Evolutionary conservation across 2,888 invertebrate genomes (phyloP).

Genomic region (Hemicrepidius hirtus): DNA sequence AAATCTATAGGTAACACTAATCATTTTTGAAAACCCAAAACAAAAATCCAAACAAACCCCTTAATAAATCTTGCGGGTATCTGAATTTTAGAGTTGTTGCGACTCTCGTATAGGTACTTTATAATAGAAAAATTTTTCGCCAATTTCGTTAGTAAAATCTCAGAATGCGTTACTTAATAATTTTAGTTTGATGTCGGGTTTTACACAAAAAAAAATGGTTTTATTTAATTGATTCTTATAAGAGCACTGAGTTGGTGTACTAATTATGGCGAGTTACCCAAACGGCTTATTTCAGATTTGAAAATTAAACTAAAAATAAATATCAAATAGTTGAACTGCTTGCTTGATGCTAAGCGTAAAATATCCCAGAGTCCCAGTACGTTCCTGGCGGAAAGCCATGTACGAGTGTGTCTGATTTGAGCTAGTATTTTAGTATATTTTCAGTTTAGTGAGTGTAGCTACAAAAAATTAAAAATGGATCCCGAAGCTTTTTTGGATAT

Average conservation of each 20-base stretch:
- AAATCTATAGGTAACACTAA: too few relatives aligned
- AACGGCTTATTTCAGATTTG: not conserved
- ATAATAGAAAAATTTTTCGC: too few relatives aligned
- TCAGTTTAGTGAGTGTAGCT: constrained; percentile 41
- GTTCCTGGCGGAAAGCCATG: constrained; percentile 52
- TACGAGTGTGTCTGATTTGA: constrained; percentile 45
- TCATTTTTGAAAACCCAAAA: too few relatives aligned
- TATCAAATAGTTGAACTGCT: constrained; percentile 43
- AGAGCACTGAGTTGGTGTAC: not conserved
- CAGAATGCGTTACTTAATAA: too few relatives aligned
- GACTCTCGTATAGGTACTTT: too few relatives aligned
- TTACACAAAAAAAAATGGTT: too few relatives aligned
- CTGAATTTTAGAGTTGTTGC: too few relatives aligned
- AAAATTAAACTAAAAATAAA: constrained; percentile 52
- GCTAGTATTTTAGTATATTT: constrained; percentile 53
- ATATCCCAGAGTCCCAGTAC: constrained; percentile 48
- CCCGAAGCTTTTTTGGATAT: constrained; percentile 97
- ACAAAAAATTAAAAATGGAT: constrained; percentile 80
- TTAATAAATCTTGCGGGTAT: too few relatives aligned
- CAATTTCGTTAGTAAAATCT: too few relatives aligned
- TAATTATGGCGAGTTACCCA: not conserved
- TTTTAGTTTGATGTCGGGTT: too few relatives aligned
- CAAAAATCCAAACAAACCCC: too few relatives aligned
- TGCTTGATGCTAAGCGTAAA: constrained; percentile 44
- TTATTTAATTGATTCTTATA: too few relatives aligned